Base-by-base conservation (phyloP, 2,113 vertebrate genomes). In the Tachuris rubrigastra region DNA sequence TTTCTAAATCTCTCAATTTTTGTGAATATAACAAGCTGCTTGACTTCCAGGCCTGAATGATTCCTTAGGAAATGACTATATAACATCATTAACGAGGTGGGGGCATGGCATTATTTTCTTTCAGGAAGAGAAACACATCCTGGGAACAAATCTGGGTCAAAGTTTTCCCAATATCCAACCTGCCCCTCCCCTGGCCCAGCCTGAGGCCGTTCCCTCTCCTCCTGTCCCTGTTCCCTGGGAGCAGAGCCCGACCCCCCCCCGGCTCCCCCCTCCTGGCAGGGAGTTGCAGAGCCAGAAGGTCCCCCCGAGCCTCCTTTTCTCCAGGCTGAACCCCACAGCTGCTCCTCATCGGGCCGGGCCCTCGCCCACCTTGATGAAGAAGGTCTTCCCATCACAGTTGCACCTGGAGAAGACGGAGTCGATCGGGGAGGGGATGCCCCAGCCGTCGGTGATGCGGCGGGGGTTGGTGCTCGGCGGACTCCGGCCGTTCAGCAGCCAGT, bases 381-480 rank as follows among this genome's bases (percentile, higher is more conserved):
- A 99, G 12, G 98, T 99, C 94, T 99, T 99, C 12, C 99, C 98
- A 33, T 99, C 98, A 83, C 99, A 99, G 97, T 99, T 99, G 95
- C 99, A 99, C 94, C 99, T 98, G 35, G 99, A 99, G 96, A 99
- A 99, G 81, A 98, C 99, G 0, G 99, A 98, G 77, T 99, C 99
- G 6, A 99, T 99, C 31, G 99, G 99, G 4, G 99, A 99, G 1
- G 99, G 99, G 93, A 99, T 98, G 6, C 99, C 99, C 99, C 99
- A 99, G 35, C 98, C 98, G 1, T 98, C 98, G 22, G 68, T 98
- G 96, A 99, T 99, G 33, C 96, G 97, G 2, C 95, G 98, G 11
- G 99, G 97, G 15, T 89, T 95, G 63, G 98, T 98, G 5, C 98
- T 98, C 8, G 97, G 98, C 5, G 98, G 97, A 65, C 68, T 98